Base-by-base conservation (phyloP, 2,113 vertebrate species). In the Athene noctua region DNA sequence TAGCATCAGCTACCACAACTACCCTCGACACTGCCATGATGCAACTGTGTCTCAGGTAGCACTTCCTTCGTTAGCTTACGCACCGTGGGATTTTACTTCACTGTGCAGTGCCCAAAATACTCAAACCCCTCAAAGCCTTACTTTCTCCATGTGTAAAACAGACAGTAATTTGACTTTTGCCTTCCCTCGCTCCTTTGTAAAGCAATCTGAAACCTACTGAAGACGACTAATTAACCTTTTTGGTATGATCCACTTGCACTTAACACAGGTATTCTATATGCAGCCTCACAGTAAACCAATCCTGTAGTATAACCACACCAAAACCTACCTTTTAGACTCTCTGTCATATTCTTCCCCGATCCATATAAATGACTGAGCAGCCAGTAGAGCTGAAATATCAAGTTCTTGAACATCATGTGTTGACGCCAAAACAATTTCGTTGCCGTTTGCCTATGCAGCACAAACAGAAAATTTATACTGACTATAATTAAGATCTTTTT, bases 321-420 rank as follows among this genome's bases (percentile, higher is more conserved):
- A 80, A 91, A 81, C 92, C 38, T 91, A 99, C 99, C 99, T 99
- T 98, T 99, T 99, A 25, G 99, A 99, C 94, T 99, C 99, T 95
- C 98, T 98, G 97, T 99, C 99, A 88, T 98, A 99, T 86, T 99
- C 99, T 68, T 99, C 99, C 70, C 99, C 99, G 73, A 99, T 99
- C 99, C 99, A 99, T 90, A 99, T 99, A 94, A 98, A 99, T 8
- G 99, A 98, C 86, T 99, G 99, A 73, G 99, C 99, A 40, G 99
- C 98, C 91, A 99, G 97, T 0, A 99, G 98, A 80, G 98, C 98
- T 32, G 99, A 98, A 80, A 99, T 98, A 67, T 99, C 99, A 29
- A 99, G 99, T 96, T 99, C 99, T 97, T 99, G 99, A 86, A 99
- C 99, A 77, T 99, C 99, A 71, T 99, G 99, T 55, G 99, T 99